phyloP scores from a whole-genome alignment of 64 coral and sea anemone species.

The Dendrophyllia cribrosa region DNA sequence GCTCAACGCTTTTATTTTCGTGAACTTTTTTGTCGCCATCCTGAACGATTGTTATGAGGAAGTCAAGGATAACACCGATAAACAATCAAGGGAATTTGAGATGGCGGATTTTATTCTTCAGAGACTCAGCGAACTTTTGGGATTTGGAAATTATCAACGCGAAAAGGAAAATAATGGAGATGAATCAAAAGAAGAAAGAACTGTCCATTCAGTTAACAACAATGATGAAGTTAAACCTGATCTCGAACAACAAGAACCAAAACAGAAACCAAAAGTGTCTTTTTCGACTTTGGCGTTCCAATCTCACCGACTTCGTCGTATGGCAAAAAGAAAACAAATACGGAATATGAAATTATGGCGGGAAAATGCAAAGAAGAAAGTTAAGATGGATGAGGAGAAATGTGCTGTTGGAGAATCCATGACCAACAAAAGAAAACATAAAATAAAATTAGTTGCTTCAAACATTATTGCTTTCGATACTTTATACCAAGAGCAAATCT shows the following conservation, averaged over 20 bases:
- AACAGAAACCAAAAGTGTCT: neutral
- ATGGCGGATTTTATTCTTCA: conserved; percentile 84
- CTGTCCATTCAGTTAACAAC: neutral
- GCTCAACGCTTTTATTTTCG: conserved; percentile 72
- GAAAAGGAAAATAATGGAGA: neutral
- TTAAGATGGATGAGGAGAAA: neutral
- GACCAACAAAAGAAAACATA: neutral
- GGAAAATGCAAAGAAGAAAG: neutral
- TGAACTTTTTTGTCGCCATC: conserved; percentile 87
- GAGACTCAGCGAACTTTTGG: conserved; percentile 47
- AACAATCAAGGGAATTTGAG: conserved; percentile 74
- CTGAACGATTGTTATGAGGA: conserved; percentile 84
- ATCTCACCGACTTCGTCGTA: neutral
- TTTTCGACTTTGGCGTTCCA: neutral
- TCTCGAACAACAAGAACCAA: neutral
- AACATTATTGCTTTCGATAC: neutral
- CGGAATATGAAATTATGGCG: neutral
- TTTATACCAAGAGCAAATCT: neutral
- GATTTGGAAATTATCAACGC: neutral
- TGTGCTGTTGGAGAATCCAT: neutral
- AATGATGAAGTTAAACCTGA: neutral
- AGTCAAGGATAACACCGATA: conserved; percentile 67
- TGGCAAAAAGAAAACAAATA: neutral
- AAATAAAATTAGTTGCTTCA: neutral
- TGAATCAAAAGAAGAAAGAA: neutral